phyloP scores from a whole-genome alignment of 2,888 invertebrate species.

The Microplitis deprimator region DNA sequence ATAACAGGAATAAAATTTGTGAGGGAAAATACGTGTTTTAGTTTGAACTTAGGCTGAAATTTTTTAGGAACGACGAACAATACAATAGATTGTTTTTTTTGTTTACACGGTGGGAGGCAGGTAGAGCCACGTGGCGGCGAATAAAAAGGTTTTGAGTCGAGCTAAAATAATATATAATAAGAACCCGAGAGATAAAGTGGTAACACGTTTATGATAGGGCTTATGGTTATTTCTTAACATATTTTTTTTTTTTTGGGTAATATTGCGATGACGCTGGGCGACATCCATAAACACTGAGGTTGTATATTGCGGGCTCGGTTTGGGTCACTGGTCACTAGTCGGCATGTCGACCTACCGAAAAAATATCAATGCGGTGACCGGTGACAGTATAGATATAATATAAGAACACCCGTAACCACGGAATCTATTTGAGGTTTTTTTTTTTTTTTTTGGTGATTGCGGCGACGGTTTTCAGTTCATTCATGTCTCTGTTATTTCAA shows the following conservation, averaged over 20 bases:
- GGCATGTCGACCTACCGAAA: not conserved
- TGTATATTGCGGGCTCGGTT: too few species aligned
- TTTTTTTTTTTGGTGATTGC: constrained; percentile 61
- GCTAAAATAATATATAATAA: constrained; percentile 5
- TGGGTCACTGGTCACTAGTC: not conserved
- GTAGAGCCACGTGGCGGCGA: constrained; percentile 6
- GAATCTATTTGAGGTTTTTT: constrained; percentile 64
- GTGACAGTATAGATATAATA: constrained; percentile 28
- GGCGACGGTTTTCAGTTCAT: constrained; percentile 59
- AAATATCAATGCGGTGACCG: not conserved
- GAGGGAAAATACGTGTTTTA: too few species aligned
- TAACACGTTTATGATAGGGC: not conserved
- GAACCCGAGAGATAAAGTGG: not conserved
- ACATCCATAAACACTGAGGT: too few species aligned
- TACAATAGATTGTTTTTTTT: not conserved
- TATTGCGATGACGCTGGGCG: too few species aligned
- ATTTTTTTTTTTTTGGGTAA: not conserved
- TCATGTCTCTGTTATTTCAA: constrained; percentile 71
- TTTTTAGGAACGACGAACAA: too few species aligned
- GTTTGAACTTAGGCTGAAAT: too few species aligned
- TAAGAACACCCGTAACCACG: constrained; percentile 56
- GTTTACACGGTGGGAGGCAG: constrained; percentile 10
- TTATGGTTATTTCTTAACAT: not conserved
- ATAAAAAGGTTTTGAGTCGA: not conserved
- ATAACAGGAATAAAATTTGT: too few species aligned